Evolutionary conservation across 1,140 invertebrate species (phyloP), one percentile per base, ranked within the genome.

Genomic region (Drosophila persimilis): DNA sequence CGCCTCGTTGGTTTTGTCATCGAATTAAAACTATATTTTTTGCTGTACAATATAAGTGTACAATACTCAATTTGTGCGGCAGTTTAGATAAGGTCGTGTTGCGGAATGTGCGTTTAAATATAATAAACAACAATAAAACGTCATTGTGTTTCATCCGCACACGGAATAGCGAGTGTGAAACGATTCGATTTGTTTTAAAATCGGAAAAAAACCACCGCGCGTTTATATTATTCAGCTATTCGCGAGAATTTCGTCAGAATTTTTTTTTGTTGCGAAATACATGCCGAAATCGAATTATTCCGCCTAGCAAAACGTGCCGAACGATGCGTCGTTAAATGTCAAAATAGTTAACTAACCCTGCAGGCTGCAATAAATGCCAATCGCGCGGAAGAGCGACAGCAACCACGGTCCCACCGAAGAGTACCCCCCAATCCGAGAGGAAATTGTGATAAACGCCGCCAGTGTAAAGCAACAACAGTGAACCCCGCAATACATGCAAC

Each of bases 121-220:
- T 2, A 20, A 20, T 20, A 20, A 20, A 20, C 20, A 20, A 20
- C 20, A 20, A 20, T 20, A 20, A 20, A 2, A 20, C 35, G 35
- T 39, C 11, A 11, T 50, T 63, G 80, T 67, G 62, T 51, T 58
- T 74, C 44, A 48, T 67, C 61, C 35, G 35, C 35, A 5, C 9
- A 39, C 35, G 35, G 35, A 35, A 11, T 64, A 51, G 75, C 69
- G 60, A 72, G 59, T 59, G 70, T 73, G 44, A 61, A 60, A 61
- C 46, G 52, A 53, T 80, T 80, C 78, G 81, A 86, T 86, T 86
- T 86, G 81, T 86, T 86, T 88, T 86, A 86, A 86, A 86, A 86
- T 86, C 83, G 65, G 61, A 59, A 48, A 64, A 64, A 83, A 51
- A 65, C 20, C 31, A 63, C 26, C 61, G 61, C 61, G 61, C 56